Evolutionary conservation across 2,797 vertebrate species (phyloP).

Genomic region (Dromococcyx pavoninus): DNA sequence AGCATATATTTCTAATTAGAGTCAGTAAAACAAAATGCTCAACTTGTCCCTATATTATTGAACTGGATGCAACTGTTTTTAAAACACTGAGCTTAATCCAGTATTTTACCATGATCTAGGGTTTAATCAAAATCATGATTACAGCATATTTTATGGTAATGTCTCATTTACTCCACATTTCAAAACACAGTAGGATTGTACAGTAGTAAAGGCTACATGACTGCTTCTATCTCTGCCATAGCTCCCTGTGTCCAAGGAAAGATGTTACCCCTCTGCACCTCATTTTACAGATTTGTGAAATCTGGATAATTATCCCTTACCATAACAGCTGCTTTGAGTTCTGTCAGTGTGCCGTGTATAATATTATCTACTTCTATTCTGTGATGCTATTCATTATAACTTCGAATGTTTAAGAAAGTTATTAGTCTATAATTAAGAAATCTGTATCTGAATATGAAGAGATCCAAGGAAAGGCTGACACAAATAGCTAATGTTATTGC

Average conservation of each 20-base stretch:
- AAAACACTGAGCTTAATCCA: not conserved
- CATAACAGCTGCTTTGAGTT: slow-evolving; percentile 23
- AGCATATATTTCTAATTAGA: slow-evolving; percentile 47
- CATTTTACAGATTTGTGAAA: not conserved
- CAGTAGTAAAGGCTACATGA: not conserved
- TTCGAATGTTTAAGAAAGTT: slow-evolving; percentile 12
- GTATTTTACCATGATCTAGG: slow-evolving; percentile 23
- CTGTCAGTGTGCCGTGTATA: not conserved
- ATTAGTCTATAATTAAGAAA: slow-evolving; percentile 47
- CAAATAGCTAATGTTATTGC: not conserved
- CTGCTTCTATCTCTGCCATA: not conserved
- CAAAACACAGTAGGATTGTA: not conserved
- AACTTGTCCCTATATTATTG: not conserved
- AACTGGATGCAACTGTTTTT: not conserved
- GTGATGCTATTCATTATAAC: not conserved
- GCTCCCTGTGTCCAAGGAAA: not conserved
- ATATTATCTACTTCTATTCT: not conserved
- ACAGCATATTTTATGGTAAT: slow-evolving; percentile 1
- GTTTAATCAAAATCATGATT: slow-evolving; percentile 28
- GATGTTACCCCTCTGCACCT: not conserved
- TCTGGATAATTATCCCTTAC: slow-evolving; percentile 5
- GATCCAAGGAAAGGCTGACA: not conserved
- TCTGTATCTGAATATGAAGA: not conserved
- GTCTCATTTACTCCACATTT: slow-evolving; percentile 7
- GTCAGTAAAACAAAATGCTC: slow-evolving; percentile 19